These are phyloP conservation scores for Pteruthius melanotis DNA, from an alignment of 2,113 vertebrate genomes.

Conservation along the genomic window DNA sequence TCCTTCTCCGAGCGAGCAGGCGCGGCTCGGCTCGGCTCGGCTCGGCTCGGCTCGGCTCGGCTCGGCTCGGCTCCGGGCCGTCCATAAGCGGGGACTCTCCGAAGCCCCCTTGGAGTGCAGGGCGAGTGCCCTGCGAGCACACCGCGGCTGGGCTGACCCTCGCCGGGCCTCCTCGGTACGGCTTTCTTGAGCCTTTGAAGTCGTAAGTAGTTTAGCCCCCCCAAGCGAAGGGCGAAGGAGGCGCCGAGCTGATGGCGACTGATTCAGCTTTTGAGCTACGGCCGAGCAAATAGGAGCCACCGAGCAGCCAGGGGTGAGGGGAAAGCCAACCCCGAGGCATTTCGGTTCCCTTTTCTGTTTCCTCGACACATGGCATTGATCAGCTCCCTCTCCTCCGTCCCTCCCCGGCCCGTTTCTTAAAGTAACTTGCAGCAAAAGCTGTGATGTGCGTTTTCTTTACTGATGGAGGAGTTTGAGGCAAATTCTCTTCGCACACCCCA, in stretches of 20 bases:
- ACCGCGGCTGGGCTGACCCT: background rate
- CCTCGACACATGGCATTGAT: background rate
- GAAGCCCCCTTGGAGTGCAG: background rate
- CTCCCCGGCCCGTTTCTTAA: background rate
- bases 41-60: background rate
- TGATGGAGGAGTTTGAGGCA: background rate
- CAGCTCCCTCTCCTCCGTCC: background rate
- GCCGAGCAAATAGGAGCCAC: background rate
- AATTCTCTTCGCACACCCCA: background rate
- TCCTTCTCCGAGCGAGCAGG: background rate
- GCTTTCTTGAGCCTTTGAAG: background rate
- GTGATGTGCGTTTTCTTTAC: background rate
- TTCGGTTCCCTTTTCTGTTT: background rate
- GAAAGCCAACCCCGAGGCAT: background rate
- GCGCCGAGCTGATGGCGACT: conserved; percentile 3
- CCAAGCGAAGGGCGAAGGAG: background rate
- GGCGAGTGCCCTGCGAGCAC: background rate
- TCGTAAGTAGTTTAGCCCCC: background rate
- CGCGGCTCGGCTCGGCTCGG: background rate
- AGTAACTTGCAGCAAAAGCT: background rate
- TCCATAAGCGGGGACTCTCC: fast-evolving
- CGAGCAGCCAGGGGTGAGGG: background rate
- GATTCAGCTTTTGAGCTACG: conserved; percentile 50
- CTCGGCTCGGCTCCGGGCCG: background rate
- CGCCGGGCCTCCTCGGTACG: background rate